phyloP scores from a whole-genome alignment of 2,113 vertebrate species.

The Rallus limicola region DNA sequence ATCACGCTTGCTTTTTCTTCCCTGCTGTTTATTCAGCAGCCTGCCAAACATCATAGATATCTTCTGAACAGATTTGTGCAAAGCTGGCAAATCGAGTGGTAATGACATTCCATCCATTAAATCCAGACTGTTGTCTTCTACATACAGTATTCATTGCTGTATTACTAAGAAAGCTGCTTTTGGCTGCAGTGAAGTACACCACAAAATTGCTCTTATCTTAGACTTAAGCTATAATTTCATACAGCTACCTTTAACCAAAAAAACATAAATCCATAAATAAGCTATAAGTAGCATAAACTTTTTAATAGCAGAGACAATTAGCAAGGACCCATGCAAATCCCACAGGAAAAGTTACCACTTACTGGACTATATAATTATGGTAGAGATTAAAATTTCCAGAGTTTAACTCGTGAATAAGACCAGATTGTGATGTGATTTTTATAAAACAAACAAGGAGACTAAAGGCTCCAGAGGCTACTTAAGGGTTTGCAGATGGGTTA shows the following conservation, averaged over 20 bases:
- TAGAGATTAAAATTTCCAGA: background rate
- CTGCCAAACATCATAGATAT: background rate
- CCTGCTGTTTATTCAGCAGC: background rate
- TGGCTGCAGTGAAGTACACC: background rate
- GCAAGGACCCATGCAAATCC: background rate
- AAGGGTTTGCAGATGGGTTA: constrained; percentile 17
- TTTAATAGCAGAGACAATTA: background rate
- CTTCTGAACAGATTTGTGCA: background rate
- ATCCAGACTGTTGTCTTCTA: background rate
- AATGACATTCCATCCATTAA: background rate
- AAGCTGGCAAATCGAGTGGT: background rate
- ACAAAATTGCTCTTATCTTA: background rate
- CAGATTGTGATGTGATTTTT: constrained; percentile 12
- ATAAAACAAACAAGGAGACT: constrained; percentile 23
- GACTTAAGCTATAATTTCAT: background rate
- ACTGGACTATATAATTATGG: background rate
- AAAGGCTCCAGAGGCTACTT: background rate
- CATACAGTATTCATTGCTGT: background rate
- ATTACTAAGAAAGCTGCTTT: background rate
- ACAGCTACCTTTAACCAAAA: background rate
- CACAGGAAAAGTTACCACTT: background rate
- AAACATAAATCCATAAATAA: background rate
- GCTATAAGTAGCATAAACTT: background rate
- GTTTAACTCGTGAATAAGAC: background rate
- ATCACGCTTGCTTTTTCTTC: background rate